Percentiles rank a stretch among this genome's conserved stretches.
phyloP scores from a whole-genome alignment of 1,140 invertebrate genomes.

The Drosophila nikananu region DNA sequence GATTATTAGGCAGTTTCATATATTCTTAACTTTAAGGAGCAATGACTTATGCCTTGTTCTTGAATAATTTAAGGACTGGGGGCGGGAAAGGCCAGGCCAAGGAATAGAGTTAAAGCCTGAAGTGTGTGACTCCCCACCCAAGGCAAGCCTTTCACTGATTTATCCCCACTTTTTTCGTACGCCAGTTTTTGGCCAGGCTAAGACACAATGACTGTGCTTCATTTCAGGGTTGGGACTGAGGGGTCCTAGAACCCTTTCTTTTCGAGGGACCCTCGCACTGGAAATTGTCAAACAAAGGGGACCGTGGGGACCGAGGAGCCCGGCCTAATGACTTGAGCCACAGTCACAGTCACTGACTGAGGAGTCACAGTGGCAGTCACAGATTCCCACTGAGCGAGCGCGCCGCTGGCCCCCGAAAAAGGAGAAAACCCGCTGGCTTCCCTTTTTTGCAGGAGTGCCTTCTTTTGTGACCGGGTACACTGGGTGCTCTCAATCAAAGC shows the following conservation, averaged over 20 bases:
- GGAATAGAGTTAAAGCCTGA: conserved; percentile 14
- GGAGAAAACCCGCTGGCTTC: not conserved
- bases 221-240: conserved; percentile 8
- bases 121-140: conserved; percentile 8
- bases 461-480: conserved; percentile 38
- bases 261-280: conserved; percentile 26
- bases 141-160: conserved; percentile 38
- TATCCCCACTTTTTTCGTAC: conserved; percentile 5
- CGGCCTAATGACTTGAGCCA: conserved; percentile 76
- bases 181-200: conserved; percentile 55
- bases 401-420: conserved; percentile 9
- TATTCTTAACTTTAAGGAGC: not conserved
- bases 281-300: conserved; percentile 79
- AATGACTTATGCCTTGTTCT: not conserved
- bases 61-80: conserved; percentile 6
- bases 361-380: conserved; percentile 33
- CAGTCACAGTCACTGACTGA: conserved; percentile 23
- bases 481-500: conserved; percentile 44
- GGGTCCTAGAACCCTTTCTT: conserved; percentile 6
- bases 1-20: not conserved
- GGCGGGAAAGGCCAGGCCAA: not conserved
- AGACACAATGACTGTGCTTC: conserved; percentile 54
- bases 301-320: conserved; percentile 11
- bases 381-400: conserved; percentile 8
- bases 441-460: conserved; percentile 32